Base-by-base conservation (phyloP, 2,888 invertebrate genomes). In the Lithosia quadra region DNA sequence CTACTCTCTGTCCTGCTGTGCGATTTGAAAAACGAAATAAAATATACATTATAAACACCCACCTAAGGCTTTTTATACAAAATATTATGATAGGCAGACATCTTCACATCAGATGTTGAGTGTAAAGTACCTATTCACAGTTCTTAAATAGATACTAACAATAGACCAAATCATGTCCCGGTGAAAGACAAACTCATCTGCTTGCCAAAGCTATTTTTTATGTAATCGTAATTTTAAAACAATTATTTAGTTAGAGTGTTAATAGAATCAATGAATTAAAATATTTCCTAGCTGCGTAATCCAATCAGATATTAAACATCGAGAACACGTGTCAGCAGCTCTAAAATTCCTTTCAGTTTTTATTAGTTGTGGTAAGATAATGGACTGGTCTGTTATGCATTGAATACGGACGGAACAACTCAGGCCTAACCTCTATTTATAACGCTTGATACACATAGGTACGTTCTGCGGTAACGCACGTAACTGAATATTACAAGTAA, bases 321-420 rank as follows among this genome's bases (percentile, higher is more conserved):
- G 18, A 4, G 73, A 73, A 83, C 79, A 83, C 83, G 79, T 79
- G 77, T 77, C 76, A 58, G 83, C 77, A 84, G 84, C 84, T 84
- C 83, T 84, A 81, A 89, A 86, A 91, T 92, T 91, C 90, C 92
- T 90, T 92, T 91, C 83, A 89, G 88, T 90, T 91, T 93, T 94
- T 93, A 93, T 93, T 92, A 88, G 90, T 89, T 90, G 89, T 87
- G 86, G 90, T 88, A 88, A 91, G 91, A 93, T 93, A 94, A 93
- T 92, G 91, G 91, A 89, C 85, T 83, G 88, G 88, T 88, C 92
- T 92, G 92, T 91, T 91, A 88, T 87, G 87, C 86, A 88, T 86
- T 86, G 89, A 88, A 88, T 87, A 86, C 87, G 87, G 85, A 80
- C 87, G 87, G 86, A 88, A 89, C 90, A 88, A 88, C 88, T 88